Conservation (phyloP, 2,888 invertebrate genomes). For the Tuberolachnus salignus region DNA sequence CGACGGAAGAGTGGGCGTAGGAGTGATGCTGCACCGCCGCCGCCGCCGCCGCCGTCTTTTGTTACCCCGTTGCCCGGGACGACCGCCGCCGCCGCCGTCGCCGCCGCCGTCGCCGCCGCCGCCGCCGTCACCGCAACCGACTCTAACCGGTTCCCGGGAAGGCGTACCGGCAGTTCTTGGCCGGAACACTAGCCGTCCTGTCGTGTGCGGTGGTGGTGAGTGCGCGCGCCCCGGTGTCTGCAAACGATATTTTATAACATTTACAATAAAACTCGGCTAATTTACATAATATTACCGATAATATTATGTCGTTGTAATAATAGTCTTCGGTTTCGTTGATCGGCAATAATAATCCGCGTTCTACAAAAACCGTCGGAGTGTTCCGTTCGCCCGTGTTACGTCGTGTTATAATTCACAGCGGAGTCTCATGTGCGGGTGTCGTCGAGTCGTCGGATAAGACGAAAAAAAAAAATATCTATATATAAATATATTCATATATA, state of each 20-base stretch:
- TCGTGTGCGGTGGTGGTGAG: conserved; percentile 44
- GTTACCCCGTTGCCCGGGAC: conserved; percentile 52
- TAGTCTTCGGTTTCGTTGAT: background rate
- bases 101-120: conserved; percentile 25
- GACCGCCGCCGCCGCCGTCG: conserved; percentile 19
- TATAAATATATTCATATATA: no score
- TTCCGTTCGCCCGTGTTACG: no score
- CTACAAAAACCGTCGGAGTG: no score
- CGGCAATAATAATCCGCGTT: no score
- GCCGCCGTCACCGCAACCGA: conserved; percentile 12
- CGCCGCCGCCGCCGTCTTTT: conserved; percentile 39
- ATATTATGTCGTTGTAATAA: no score
- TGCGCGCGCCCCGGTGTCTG: conserved; percentile 4
- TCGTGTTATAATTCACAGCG: no score
- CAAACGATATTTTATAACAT: no score
- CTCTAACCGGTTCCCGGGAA: conserved; percentile 42
- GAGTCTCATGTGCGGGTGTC: no score
- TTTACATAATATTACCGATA: no score
- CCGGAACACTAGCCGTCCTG: conserved; percentile 50
- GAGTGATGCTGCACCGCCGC: conserved; percentile 39
- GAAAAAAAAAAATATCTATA: no score
- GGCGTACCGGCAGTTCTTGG: conserved; percentile 50
- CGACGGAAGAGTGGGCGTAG: conserved; percentile 42
- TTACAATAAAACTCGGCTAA: no score
- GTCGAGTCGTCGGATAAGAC: no score